Percentiles rank a stretch among this genome's conserved stretches.
Evolutionary conservation across 2,797 vertebrate genomes (phyloP).

Genomic region (Hypotaenidia philippensis): DNA sequence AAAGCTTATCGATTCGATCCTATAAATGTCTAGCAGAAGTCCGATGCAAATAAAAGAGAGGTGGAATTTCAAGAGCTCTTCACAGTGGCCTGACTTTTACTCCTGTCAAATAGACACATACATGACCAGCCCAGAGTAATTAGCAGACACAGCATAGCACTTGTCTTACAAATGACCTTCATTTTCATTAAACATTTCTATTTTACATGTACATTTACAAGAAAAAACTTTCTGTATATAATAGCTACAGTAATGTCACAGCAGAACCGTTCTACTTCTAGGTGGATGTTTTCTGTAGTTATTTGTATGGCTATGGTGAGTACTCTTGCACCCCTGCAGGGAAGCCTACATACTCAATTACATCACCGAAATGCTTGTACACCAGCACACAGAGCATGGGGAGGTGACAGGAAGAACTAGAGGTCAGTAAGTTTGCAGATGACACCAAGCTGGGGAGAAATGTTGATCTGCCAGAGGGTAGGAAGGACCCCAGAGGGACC

Average conservation of each 20-base stretch:
- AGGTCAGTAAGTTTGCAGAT: too few species aligned
- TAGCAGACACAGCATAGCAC: background rate
- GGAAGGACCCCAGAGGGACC: too few species aligned
- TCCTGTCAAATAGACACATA: background rate
- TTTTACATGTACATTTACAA: background rate
- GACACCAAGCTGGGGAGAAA: too few species aligned
- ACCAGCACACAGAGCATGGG: too few species aligned
- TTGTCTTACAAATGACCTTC: background rate
- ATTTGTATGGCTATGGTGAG: too few species aligned
- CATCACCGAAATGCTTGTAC: too few species aligned
- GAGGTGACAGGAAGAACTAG: too few species aligned
- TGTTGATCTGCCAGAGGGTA: too few species aligned
- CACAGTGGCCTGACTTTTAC: background rate
- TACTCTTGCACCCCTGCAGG: too few species aligned
- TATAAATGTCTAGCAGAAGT: background rate
- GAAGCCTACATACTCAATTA: too few species aligned
- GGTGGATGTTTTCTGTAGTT: background rate
- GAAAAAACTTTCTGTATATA: background rate
- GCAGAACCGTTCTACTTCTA: background rate
- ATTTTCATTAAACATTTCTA: background rate
- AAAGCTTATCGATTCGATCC: constrained; percentile 4
- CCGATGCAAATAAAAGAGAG: background rate
- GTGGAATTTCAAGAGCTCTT: background rate
- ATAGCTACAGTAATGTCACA: background rate
- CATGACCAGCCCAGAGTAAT: background rate